These are phyloP conservation scores for Agriotes lineatus DNA, from an alignment of 2,888 invertebrate genomes.

Conservation along the genomic window DNA sequence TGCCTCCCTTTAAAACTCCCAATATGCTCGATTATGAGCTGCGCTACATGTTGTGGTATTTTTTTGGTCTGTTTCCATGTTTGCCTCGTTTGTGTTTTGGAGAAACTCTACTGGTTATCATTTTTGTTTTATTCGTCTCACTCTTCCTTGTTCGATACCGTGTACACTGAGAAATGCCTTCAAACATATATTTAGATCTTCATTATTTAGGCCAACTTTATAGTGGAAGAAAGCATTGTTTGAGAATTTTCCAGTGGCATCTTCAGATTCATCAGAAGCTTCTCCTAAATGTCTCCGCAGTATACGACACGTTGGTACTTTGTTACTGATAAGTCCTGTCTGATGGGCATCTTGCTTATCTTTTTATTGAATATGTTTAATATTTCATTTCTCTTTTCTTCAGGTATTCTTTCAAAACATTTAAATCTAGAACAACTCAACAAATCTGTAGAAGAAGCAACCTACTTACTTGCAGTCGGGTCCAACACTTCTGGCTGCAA, in stretches of 20 bases:
- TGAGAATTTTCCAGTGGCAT: not conserved
- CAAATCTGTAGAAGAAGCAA: not conserved
- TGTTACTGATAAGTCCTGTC: constrained; percentile 8
- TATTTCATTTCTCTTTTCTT: not conserved
- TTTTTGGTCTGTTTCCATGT: constrained; percentile 6
- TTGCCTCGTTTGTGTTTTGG: constrained; percentile 8
- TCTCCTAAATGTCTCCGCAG: not conserved
- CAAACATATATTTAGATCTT: too few species aligned
- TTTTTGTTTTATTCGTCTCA: constrained; percentile 12
- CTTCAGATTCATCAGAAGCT: not conserved
- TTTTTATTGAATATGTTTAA: constrained; percentile 1
- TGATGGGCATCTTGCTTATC: constrained; percentile 1
- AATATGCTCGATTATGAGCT: not conserved
- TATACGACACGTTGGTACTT: not conserved
- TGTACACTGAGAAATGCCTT: constrained; percentile 1
- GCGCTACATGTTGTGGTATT: constrained; percentile 2
- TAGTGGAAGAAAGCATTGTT: not conserved
- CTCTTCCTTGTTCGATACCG: not conserved
- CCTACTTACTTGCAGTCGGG: constrained; percentile 8
- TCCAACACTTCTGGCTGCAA: constrained; percentile 8
- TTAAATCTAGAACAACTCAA: constrained; percentile 11
- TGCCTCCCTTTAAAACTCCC: constrained; percentile 10
- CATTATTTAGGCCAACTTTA: not conserved
- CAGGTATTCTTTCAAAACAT: constrained; percentile 11
- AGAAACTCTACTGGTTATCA: not conserved